Evolutionary conservation across 2,797 vertebrate genomes (phyloP).

Genomic region (Syndactyla subalaris): DNA sequence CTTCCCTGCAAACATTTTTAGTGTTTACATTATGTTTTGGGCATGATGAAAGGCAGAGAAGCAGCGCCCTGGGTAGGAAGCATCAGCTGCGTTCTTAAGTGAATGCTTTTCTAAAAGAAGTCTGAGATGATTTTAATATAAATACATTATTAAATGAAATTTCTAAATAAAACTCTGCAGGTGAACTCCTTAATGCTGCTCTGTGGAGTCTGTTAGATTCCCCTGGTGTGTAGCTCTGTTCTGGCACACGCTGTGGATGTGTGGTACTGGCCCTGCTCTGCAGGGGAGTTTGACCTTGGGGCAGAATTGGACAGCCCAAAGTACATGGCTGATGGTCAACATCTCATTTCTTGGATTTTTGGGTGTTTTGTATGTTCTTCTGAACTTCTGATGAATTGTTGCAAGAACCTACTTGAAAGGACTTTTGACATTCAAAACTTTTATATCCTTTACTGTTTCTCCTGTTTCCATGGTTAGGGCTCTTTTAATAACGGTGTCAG

Average conservation of each 20-base stretch:
- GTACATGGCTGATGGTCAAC: background rate
- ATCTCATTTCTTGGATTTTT: background rate
- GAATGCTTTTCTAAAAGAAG: conserved; percentile 61
- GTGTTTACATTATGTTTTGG: conserved; percentile 63
- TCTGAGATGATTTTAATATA: background rate
- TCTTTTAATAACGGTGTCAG: background rate
- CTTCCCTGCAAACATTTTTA: conserved; percentile 11
- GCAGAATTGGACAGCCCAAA: rapidly evolving
- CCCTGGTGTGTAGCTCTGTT: background rate
- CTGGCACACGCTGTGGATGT: rapidly evolving
- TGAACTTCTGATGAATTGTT: background rate
- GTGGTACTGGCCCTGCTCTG: background rate
- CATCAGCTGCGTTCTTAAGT: background rate
- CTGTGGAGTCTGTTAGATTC: background rate
- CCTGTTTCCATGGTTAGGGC: background rate
- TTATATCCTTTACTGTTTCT: background rate
- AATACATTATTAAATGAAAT: conserved; percentile 14
- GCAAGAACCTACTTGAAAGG: background rate
- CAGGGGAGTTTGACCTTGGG: background rate
- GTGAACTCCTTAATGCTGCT: background rate
- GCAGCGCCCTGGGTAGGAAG: background rate
- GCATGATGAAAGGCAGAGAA: conserved; percentile 70
- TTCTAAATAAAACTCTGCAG: conserved; percentile 15
- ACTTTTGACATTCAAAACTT: background rate
- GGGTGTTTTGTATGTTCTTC: background rate